Conservation (phyloP, 2,888 invertebrate genomes). For the Drosophila neotestacea region DNA sequence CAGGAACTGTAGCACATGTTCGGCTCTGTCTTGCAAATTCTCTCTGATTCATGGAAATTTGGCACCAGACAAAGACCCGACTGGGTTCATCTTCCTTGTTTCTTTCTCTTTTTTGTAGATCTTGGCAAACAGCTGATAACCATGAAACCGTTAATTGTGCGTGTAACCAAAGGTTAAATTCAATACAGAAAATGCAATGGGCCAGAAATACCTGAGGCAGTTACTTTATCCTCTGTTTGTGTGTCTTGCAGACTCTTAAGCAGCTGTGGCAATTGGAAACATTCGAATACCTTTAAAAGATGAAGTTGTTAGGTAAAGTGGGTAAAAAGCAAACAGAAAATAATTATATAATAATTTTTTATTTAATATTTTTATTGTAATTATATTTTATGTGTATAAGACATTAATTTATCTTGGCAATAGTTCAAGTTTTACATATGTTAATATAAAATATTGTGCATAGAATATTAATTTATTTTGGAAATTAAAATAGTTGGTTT, state of each 20-base stretch:
- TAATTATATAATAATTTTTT: too few relatives aligned
- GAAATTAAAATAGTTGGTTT: too few relatives aligned
- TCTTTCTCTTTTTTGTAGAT: conserved; percentile 12
- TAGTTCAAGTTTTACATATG: too few relatives aligned
- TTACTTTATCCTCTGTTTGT: neutral
- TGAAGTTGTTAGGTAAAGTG: neutral
- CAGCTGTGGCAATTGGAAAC: conserved; percentile 44
- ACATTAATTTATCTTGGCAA: too few relatives aligned
- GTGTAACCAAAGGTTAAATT: conserved; percentile 58
- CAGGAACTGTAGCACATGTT: conserved; percentile 66
- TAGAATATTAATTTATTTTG: too few relatives aligned
- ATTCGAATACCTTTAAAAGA: neutral
- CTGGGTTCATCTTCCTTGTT: conserved; percentile 7
- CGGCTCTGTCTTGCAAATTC: conserved; percentile 48
- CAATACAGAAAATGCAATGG: conserved; percentile 46
- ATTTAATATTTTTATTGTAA: too few relatives aligned
- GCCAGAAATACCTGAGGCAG: conserved; percentile 35
- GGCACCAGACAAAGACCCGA: conserved; percentile 33
- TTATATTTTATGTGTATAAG: too few relatives aligned
- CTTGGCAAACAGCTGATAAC: conserved; percentile 69
- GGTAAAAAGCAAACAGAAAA: neutral
- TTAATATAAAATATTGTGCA: neutral
- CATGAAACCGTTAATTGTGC: conserved; percentile 70
- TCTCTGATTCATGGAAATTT: conserved; percentile 53
- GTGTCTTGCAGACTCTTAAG: conserved; percentile 23